Conservation (phyloP, 2,888 invertebrate species). For the Xestoiulus laeticollis region DNA sequence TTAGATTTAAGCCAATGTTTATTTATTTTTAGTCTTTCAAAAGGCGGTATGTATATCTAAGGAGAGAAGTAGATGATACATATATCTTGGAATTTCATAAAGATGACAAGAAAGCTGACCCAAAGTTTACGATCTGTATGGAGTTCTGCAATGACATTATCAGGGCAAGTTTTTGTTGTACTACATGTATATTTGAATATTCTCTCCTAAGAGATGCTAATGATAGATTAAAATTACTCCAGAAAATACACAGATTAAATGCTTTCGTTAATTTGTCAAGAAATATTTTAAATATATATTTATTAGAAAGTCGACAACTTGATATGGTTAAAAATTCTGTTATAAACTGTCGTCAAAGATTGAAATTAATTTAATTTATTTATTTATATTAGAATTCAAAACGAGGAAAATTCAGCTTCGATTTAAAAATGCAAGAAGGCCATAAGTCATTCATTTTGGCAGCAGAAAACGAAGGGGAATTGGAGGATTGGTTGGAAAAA, state of each 20-base stretch:
- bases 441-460: conserved; percentile 87
- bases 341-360: not conserved
- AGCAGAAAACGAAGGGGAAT: conserved; percentile 84
- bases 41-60: conserved; percentile 85
- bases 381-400: conserved; percentile 73
- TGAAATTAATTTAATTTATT: not conserved
- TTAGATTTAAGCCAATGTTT: not conserved
- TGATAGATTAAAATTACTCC: too few relatives aligned
- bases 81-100: conserved; percentile 92
- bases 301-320: not conserved
- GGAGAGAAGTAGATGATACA: conserved; percentile 89
- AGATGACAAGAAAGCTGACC: conserved; percentile 90
- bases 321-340: not conserved
- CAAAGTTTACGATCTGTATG: conserved; percentile 91
- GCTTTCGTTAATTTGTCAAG: too few relatives aligned
- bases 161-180: conserved; percentile 69
- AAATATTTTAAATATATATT: too few relatives aligned
- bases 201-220: not conserved
- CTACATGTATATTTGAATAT: not conserved
- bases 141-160: conserved; percentile 92
- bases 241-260: too few relatives aligned
- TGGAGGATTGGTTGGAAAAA: conserved; percentile 83
- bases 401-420: conserved; percentile 85
- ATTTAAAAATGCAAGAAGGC: conserved; percentile 84
- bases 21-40: conserved; percentile 76